phyloP scores from a whole-genome alignment of 2,797 vertebrate genomes.

The Natrix natrix region DNA sequence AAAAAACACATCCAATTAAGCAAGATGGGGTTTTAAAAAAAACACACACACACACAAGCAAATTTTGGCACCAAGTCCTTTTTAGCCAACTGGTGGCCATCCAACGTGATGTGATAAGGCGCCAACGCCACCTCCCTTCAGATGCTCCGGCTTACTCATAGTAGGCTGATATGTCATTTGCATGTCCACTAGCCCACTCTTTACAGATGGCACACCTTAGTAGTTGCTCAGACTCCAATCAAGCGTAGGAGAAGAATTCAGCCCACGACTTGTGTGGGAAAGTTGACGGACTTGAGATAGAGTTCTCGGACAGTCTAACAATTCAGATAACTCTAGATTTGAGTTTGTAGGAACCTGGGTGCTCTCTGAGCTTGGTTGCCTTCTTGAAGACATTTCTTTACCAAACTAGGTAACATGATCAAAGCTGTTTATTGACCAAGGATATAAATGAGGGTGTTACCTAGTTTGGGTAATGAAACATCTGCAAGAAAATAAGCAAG shows the following conservation, averaged over 20 bases:
- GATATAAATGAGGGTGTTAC: not conserved
- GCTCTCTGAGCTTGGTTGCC: not conserved
- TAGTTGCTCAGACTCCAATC: not conserved
- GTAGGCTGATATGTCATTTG: not conserved
- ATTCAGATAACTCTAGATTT: not conserved
- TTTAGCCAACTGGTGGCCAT: not conserved
- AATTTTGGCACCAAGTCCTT: not conserved
- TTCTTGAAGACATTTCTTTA: not conserved
- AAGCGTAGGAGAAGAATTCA: not conserved
- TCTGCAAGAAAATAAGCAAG: too few species aligned
- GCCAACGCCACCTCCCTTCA: not conserved
- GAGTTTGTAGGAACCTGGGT: not conserved
- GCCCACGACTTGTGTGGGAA: not conserved
- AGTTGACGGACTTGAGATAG: not conserved
- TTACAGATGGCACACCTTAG: not conserved
- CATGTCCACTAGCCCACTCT: not conserved
- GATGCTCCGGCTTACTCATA: not conserved
- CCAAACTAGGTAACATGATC: not conserved
- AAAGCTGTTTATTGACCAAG: not conserved
- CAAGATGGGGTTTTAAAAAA: not conserved
- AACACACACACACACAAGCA: not conserved
- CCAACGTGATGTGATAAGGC: too few species aligned
- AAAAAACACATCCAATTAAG: not conserved
- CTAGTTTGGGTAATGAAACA: too few species aligned
- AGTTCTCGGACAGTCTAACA: not conserved